phyloP scores from a whole-genome alignment of 2,888 invertebrate genomes.

The Sinopyrophorus schimmeli region DNA sequence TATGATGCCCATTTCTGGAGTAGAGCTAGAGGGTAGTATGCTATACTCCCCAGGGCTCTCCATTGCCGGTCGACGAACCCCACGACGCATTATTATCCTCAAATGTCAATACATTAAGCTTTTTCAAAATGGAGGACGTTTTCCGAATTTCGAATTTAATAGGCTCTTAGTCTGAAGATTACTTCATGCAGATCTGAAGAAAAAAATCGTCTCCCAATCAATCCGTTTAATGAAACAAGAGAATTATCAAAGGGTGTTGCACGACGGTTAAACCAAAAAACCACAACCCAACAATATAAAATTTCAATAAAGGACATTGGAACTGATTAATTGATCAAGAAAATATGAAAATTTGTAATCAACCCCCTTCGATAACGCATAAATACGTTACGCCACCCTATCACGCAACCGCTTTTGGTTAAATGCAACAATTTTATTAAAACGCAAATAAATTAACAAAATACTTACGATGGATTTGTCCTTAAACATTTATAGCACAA shows the following conservation, averaged over 20 bases:
- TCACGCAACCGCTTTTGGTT: slow-evolving; percentile 37
- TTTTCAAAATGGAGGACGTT: slow-evolving; percentile 33
- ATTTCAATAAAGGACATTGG: too few relatives aligned
- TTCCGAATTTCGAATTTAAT: slow-evolving; percentile 5
- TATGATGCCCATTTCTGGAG: slow-evolving; percentile 57
- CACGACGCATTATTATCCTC: slow-evolving; percentile 59
- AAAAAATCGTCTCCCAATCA: too few relatives aligned
- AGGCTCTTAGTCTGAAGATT: too few relatives aligned
- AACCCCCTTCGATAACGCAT: slow-evolving; percentile 23
- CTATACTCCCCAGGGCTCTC: slow-evolving; percentile 56
- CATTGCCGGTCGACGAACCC: slow-evolving; percentile 44
- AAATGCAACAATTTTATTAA: slow-evolving; percentile 10
- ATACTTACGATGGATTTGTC: slow-evolving; percentile 18
- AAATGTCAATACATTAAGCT: slow-evolving; percentile 31
- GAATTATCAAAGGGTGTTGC: too few relatives aligned
- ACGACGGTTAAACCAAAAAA: too few relatives aligned
- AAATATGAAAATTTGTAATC: too few relatives aligned
- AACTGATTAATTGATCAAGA: too few relatives aligned
- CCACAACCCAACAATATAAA: too few relatives aligned
- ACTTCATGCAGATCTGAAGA: too few relatives aligned
- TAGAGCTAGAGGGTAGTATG: slow-evolving; percentile 55
- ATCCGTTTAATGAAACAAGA: too few relatives aligned
- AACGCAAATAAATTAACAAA: slow-evolving; percentile 12
- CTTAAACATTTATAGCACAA: slow-evolving; percentile 20
- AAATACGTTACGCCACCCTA: slow-evolving; percentile 35